Conservation (phyloP, 2,113 vertebrate genomes). For the Melierax canorus region DNA sequence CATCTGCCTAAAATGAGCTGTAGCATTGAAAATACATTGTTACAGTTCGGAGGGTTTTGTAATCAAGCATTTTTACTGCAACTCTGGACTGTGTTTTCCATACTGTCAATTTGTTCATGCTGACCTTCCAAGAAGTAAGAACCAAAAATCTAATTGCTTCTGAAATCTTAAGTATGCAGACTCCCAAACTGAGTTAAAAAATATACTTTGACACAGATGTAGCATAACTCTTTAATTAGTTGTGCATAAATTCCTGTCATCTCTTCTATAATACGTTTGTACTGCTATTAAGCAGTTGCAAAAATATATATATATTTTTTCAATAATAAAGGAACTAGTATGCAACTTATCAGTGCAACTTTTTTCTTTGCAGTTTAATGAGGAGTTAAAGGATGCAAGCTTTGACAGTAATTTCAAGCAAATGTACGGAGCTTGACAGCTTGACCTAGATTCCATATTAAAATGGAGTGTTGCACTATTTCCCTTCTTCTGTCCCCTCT, state of each 20-base stretch:
- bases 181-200: neutral
- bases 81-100: neutral
- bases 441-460: conserved; percentile 35
- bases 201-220: neutral
- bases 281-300: neutral
- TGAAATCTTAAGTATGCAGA: neutral
- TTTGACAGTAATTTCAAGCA: neutral
- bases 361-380: neutral
- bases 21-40: neutral
- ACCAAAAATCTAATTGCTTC: neutral
- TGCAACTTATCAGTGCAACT: neutral
- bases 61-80: neutral
- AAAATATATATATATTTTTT: neutral
- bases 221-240: neutral
- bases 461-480: neutral
- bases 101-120: neutral
- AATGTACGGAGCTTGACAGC: neutral
- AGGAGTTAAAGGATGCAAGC: neutral
- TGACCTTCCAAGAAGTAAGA: neutral
- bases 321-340: neutral
- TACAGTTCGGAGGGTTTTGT: neutral
- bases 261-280: neutral
- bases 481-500: neutral
- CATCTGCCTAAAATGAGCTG: conserved; percentile 12
- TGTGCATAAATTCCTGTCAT: neutral